phyloP scores from a whole-genome alignment of 1,140 invertebrate species.

The Drosophila obscura region DNA sequence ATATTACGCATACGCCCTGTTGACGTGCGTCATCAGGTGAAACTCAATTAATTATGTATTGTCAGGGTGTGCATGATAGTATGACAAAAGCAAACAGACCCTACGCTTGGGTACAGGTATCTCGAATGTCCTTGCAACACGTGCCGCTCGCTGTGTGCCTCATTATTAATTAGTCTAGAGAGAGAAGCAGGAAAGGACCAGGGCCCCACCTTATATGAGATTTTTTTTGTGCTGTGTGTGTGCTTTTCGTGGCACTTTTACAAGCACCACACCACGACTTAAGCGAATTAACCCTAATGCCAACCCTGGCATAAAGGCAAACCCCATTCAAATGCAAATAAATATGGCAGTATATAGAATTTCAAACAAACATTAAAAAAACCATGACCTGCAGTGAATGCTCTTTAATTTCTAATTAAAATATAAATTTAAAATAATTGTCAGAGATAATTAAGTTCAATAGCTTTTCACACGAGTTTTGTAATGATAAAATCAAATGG shows the following conservation, averaged over 20 bases:
- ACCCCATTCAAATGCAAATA: conserved; percentile 29
- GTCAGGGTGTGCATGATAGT: conserved; percentile 44
- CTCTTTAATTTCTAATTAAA: conserved; percentile 43
- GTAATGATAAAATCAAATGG: no score
- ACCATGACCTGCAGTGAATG: conserved; percentile 15
- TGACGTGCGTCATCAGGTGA: conserved; percentile 62
- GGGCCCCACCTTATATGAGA: conserved; percentile 17
- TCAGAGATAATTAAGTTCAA: background rate
- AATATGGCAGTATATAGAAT: background rate
- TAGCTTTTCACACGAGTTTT: no score
- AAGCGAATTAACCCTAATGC: conserved; percentile 70
- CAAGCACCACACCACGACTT: conserved; percentile 43
- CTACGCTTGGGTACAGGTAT: conserved; percentile 9
- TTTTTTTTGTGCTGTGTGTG: conserved; percentile 17
- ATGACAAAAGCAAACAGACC: conserved; percentile 36
- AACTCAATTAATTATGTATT: conserved; percentile 73
- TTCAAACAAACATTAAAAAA: no score
- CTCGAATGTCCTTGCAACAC: conserved; percentile 60
- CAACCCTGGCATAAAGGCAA: conserved; percentile 51
- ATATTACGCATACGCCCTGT: conserved; percentile 71
- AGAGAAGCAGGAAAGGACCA: conserved; percentile 23
- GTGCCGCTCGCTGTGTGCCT: conserved; percentile 48
- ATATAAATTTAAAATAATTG: background rate
- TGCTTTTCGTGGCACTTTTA: conserved; percentile 43
- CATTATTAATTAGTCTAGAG: conserved; percentile 70